These are phyloP conservation scores for Noctua comes DNA, from an alignment of 2,888 invertebrate genomes.

Conservation along the genomic window DNA sequence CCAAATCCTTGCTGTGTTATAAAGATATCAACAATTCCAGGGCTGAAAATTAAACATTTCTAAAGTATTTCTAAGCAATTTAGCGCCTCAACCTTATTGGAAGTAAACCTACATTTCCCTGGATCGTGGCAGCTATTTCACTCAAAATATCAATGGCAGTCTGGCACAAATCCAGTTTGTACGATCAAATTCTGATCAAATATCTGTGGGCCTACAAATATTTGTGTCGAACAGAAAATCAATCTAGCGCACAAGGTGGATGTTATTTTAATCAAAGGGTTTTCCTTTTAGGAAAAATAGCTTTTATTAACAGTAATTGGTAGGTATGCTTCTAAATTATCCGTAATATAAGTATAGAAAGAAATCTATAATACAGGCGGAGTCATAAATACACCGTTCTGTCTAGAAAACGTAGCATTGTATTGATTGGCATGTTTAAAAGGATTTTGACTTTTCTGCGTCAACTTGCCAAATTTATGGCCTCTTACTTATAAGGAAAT, in stretches of 20 bases:
- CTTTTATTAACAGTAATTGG: background rate
- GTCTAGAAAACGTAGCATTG: background rate
- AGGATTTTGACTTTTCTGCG: background rate
- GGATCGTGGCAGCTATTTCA: background rate
- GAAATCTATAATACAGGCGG: background rate
- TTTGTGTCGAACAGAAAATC: slow-evolving; percentile 32
- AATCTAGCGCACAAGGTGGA: slow-evolving; percentile 14
- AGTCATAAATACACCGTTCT: background rate
- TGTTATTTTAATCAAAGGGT: slow-evolving; percentile 15
- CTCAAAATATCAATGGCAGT: slow-evolving; percentile 7
- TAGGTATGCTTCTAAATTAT: background rate
- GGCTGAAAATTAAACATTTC: background rate
- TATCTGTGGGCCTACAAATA: slow-evolving; percentile 32
- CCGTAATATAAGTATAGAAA: background rate
- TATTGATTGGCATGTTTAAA: background rate
- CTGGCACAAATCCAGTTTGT: slow-evolving; percentile 44
- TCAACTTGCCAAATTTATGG: background rate
- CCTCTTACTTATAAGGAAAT: background rate
- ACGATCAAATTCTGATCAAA: slow-evolving; percentile 37
- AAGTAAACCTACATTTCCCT: background rate
- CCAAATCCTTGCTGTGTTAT: no score
- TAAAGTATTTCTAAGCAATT: background rate
- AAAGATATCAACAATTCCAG: background rate
- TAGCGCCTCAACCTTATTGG: no score
- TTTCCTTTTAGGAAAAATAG: background rate